Percentiles rank a stretch among this genome's conserved stretches.
phyloP scores from a whole-genome alignment of 2,888 invertebrate species.

The Sylvicola cinctus region DNA sequence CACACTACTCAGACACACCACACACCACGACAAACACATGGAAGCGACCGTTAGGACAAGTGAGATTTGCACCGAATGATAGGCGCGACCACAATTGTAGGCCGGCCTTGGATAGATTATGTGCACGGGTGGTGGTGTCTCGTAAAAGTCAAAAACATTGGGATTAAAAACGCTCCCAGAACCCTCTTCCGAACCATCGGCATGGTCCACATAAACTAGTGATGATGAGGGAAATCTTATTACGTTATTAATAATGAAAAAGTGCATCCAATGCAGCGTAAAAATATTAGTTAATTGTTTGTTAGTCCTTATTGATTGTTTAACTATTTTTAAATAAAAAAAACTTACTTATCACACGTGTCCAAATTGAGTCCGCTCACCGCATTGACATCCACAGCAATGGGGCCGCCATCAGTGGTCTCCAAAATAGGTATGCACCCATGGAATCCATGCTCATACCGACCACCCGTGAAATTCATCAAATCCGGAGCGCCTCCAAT shows the following conservation, averaged over 20 bases:
- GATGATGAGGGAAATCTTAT: constrained; percentile 36
- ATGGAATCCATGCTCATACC: constrained; percentile 45
- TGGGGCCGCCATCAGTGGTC: constrained; percentile 42
- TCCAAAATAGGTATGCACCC: constrained; percentile 75
- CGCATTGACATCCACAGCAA: constrained; percentile 51
- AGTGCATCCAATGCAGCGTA: constrained; percentile 1
- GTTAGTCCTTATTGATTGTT: neutral
- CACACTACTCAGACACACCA: too few species aligned
- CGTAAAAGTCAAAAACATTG: constrained; percentile 39
- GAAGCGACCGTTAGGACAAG: too few species aligned
- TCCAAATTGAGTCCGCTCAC: constrained; percentile 61
- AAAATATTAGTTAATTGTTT: neutral
- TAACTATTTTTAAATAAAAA: neutral
- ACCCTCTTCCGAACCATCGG: constrained; percentile 16
- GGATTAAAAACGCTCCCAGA: too few species aligned
- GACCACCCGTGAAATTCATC: constrained; percentile 41
- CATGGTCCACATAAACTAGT: constrained; percentile 36
- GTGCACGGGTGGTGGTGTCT: constrained; percentile 46
- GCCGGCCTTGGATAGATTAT: constrained; percentile 43
- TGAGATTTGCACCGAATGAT: too few species aligned
- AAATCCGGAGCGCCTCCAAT: constrained; percentile 69
- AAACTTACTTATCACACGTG: constrained; percentile 57
- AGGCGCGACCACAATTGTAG: constrained; percentile 6
- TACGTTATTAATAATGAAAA: neutral
- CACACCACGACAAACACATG: too few species aligned